Conservation (phyloP, 2,888 invertebrate genomes). For the Rugalucina vietnamica region DNA sequence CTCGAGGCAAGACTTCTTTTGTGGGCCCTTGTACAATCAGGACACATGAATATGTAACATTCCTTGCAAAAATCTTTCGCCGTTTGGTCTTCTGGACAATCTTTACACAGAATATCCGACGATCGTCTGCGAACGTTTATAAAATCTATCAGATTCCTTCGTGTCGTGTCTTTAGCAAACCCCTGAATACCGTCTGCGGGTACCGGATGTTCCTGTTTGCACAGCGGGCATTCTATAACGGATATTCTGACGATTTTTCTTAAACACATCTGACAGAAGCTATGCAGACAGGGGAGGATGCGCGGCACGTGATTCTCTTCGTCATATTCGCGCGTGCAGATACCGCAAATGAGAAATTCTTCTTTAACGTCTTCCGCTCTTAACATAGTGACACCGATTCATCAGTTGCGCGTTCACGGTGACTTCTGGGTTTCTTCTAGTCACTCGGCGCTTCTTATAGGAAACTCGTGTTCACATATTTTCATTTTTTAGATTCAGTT, state of each 20-base stretch:
- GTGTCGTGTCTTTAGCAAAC: conserved; percentile 65
- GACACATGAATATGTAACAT: conserved; percentile 68
- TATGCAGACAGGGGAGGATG: conserved; percentile 66
- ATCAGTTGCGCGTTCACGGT: too few relatives aligned
- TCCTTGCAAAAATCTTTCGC: conserved; percentile 69
- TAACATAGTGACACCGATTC: too few relatives aligned
- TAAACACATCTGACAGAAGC: conserved; percentile 65
- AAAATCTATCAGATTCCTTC: conserved; percentile 67
- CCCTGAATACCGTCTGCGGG: conserved; percentile 54
- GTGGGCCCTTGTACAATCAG: conserved; percentile 64
- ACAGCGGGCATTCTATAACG: conserved; percentile 58
- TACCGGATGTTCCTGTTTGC: conserved; percentile 59
- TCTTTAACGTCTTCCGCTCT: conserved; percentile 66
- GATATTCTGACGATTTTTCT: conserved; percentile 49
- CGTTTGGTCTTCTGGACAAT: conserved; percentile 66
- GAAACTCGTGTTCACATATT: too few relatives aligned
- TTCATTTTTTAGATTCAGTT: too few relatives aligned
- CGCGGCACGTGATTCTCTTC: conserved; percentile 61
- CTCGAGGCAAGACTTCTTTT: conserved; percentile 63
- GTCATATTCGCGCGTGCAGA: conserved; percentile 66
- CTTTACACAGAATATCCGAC: conserved; percentile 67
- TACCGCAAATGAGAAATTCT: conserved; percentile 67
- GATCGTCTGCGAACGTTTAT: conserved; percentile 62
- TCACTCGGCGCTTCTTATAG: too few relatives aligned
- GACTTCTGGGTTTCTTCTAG: too few relatives aligned